Evolutionary conservation across 2,113 vertebrate species (phyloP).

Genomic region (Rhinolophus ferrumequinum): DNA sequence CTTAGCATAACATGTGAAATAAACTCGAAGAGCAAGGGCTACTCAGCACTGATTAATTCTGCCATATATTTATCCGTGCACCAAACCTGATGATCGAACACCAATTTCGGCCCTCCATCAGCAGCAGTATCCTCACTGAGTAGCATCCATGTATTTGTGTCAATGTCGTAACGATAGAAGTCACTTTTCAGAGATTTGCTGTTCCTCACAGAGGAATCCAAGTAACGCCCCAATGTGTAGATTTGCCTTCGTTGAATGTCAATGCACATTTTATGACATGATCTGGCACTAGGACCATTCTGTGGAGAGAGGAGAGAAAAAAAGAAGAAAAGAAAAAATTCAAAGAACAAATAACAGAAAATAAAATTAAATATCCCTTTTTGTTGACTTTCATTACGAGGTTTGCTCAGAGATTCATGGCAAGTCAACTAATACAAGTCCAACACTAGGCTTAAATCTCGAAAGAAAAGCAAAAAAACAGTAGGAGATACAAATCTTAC

Average conservation of each 20-base stretch:
- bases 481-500: slow-evolving; percentile 11
- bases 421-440: neutral
- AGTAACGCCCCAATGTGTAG: slow-evolving; percentile 97
- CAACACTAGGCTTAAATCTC: neutral
- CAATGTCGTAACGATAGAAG: slow-evolving; percentile 98
- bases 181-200: slow-evolving; percentile 99
- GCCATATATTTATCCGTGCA: neutral
- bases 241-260: slow-evolving; percentile 97
- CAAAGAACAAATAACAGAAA: slow-evolving; percentile 45
- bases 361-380: slow-evolving; percentile 3
- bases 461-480: slow-evolving; percentile 20
- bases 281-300: slow-evolving; percentile 97
- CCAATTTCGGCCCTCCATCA: slow-evolving; percentile 96
- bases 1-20: neutral
- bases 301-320: slow-evolving; percentile 67
- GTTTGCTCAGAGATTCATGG: slow-evolving; percentile 11
- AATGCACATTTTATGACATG: slow-evolving; percentile 99
- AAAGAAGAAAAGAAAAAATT: neutral
- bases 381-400: neutral
- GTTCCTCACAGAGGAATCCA: slow-evolving; percentile 98
- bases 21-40: neutral
- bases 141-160: slow-evolving; percentile 96
- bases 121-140: slow-evolving; percentile 97
- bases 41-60: neutral
- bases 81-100: slow-evolving; percentile 98